Evolutionary conservation across 2,113 vertebrate genomes (phyloP).

Genomic region (Jaculus jaculus): DNA sequence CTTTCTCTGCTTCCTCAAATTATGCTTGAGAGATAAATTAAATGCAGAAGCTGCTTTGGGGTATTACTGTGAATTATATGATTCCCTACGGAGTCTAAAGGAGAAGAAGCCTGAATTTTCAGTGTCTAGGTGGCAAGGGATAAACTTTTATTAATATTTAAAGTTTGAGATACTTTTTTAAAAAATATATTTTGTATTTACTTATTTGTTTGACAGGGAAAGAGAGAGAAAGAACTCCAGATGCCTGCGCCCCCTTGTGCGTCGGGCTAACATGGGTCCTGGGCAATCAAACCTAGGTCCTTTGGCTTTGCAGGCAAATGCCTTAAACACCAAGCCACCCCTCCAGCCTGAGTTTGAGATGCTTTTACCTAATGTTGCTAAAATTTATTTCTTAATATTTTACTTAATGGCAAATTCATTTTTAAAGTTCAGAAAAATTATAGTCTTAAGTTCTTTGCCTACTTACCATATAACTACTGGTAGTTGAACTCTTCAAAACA

Average conservation of each 20-base stretch:
- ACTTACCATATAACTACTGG: neutral
- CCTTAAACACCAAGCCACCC: no score
- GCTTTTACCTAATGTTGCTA: neutral
- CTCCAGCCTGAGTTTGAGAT: neutral
- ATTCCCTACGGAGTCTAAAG: neutral
- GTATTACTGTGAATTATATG: neutral
- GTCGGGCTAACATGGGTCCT: no score
- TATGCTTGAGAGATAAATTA: slow-evolving; percentile 34
- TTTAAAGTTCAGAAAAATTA: slow-evolving; percentile 3
- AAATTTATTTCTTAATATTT: slow-evolving; percentile 1
- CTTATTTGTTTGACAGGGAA: no score
- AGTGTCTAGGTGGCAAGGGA: neutral
- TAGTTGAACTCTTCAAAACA: neutral
- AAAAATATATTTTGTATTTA: no score
- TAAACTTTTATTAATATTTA: slow-evolving; percentile 28
- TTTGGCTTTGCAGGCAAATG: no score
- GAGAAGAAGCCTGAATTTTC: slow-evolving; percentile 3
- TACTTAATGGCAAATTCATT: slow-evolving; percentile 19
- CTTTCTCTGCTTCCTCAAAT: slow-evolving; percentile 36
- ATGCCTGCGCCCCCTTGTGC: no score
- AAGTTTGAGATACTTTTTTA: neutral
- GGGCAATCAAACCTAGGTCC: no score
- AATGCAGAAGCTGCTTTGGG: neutral
- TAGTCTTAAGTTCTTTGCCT: neutral
- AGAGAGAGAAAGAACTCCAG: no score